A percentile compares a stretch with the other conserved stretches of the same genome.
These are phyloP conservation scores for Beroe ovata DNA, from an alignment of 37 sponge, comb jelly and placozoan genomes.

Conservation along the genomic window DNA sequence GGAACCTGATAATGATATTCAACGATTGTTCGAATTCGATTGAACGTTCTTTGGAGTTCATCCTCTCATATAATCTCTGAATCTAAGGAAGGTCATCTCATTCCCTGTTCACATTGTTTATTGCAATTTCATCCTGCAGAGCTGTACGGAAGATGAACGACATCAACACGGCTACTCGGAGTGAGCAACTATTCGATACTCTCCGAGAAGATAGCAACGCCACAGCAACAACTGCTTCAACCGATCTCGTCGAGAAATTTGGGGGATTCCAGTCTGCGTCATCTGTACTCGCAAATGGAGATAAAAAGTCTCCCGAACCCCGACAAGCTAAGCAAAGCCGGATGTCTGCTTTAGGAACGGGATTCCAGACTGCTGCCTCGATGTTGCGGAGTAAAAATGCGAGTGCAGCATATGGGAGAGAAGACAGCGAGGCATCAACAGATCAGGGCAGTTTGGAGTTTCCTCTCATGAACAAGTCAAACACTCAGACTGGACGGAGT, in stretches of 20 bases:
- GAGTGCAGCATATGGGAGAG: neutral
- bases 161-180: neutral
- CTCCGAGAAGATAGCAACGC: neutral
- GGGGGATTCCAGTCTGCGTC: slow-evolving; percentile 6
- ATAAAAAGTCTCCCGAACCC: neutral
- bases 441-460: neutral
- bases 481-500: neutral
- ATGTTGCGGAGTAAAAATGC: neutral
- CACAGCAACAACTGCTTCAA: neutral
- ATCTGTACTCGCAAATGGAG: neutral
- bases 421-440: neutral
- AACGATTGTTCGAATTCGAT: no score
- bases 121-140: no score
- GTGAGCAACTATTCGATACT: neutral
- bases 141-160: neutral
- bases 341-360: slow-evolving; percentile 14
- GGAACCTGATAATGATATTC: no score
- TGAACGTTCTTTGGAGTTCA: no score
- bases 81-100: no score
- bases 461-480: no score
- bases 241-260: neutral
- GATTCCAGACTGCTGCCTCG: slow-evolving; percentile 6
- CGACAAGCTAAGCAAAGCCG: neutral
- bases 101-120: no score
- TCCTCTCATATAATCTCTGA: no score